Percentiles rank a stretch among this genome's conserved stretches.
Conservation (phyloP, 2,797 vertebrate genomes). For the Sebastes baramenuke region DNA sequence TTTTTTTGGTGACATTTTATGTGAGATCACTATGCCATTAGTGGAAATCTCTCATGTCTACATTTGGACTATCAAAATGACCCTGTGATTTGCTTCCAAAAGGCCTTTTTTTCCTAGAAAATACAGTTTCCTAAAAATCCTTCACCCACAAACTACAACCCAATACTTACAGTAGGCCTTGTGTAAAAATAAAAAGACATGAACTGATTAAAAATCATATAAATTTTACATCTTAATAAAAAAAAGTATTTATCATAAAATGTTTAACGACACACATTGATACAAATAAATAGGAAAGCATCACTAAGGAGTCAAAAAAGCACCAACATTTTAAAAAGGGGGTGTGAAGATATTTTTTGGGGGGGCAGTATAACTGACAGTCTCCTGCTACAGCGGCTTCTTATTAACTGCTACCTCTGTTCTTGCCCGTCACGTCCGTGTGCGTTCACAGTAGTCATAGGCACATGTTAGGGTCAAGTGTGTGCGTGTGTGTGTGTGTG, state of each 20-base stretch:
- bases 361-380: constrained; percentile 50
- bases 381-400: constrained; percentile 60
- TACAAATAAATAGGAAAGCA: constrained; percentile 58
- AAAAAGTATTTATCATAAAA: constrained; percentile 32
- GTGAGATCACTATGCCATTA: neutral
- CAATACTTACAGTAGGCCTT: neutral
- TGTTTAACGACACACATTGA: neutral
- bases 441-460: constrained; percentile 67
- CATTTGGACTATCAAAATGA: constrained; percentile 48
- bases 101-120: constrained; percentile 41
- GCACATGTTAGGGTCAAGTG: constrained; percentile 55
- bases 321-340: constrained; percentile 48
- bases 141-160: constrained; percentile 15
- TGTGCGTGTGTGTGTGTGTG: constrained; percentile 11
- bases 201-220: constrained; percentile 38
- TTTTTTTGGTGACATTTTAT: constrained; percentile 28
- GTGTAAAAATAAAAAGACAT: constrained; percentile 8
- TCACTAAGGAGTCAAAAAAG: constrained; percentile 50
- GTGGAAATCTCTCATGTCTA: constrained; percentile 25
- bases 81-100: constrained; percentile 48
- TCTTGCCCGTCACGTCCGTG: constrained; percentile 29
- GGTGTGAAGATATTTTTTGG: neutral
- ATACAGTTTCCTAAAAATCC: constrained; percentile 43
- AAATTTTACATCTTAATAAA: constrained; percentile 49
- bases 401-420: constrained; percentile 43